A percentile compares a stretch with the other conserved stretches of the same genome.
Evolutionary conservation across 2,113 vertebrate species (phyloP).

Genomic region (Hipposideros armiger): DNA sequence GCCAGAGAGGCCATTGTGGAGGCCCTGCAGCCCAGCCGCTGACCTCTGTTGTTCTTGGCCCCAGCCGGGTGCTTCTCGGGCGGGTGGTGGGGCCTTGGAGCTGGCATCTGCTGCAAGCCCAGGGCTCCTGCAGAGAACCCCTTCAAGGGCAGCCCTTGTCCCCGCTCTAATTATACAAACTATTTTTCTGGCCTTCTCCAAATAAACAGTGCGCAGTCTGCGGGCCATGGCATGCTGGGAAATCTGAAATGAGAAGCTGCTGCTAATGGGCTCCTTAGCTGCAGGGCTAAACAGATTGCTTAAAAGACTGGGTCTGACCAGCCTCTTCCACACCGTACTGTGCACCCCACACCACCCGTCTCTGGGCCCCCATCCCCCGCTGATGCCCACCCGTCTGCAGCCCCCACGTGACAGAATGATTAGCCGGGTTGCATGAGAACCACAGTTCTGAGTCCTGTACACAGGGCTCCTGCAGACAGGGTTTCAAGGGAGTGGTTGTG

Average conservation of each 20-base stretch:
- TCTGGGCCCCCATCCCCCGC: neutral
- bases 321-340: neutral
- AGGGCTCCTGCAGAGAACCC: constrained; percentile 84
- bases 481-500: constrained; percentile 31
- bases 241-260: constrained; percentile 85
- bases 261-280: constrained; percentile 88
- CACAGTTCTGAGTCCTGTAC: neutral
- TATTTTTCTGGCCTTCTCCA: constrained; percentile 88
- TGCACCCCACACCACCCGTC: neutral
- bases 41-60: constrained; percentile 78
- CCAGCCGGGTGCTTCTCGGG: neutral
- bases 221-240: constrained; percentile 83
- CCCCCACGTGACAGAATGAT: neutral
- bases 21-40: constrained; percentile 17
- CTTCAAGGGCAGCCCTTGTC: constrained; percentile 86
- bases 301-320: constrained; percentile 73
- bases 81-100: constrained; percentile 39
- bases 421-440: neutral
- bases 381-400: neutral
- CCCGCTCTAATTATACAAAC: constrained; percentile 88
- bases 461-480: neutral
- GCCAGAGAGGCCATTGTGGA: neutral
- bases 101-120: constrained; percentile 66
- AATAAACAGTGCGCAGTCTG: constrained; percentile 87
- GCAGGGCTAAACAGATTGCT: constrained; percentile 87